These are phyloP conservation scores for Sebastes fasciatus DNA, from an alignment of 2,113 vertebrate genomes.

Conservation along the genomic window DNA sequence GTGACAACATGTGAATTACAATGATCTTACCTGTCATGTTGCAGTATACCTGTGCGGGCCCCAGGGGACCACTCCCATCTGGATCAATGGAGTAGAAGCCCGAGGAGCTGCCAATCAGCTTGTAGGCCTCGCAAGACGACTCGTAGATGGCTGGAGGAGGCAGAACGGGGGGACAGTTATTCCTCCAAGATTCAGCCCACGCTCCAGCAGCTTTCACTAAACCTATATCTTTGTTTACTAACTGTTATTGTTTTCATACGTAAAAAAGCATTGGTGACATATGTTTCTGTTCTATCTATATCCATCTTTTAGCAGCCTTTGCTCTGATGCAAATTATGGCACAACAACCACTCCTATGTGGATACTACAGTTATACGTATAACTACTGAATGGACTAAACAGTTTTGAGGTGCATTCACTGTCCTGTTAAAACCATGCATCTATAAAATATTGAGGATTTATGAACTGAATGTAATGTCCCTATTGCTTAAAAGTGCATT, in stretches of 20 bases:
- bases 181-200: constrained; percentile 19
- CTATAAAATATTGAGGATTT: not conserved
- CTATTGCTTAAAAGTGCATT: not conserved
- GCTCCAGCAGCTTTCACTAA: not conserved
- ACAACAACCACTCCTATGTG: not conserved
- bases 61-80: constrained; percentile 94
- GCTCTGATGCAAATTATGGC: not conserved
- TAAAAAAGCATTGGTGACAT: not conserved
- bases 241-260: constrained; percentile 5
- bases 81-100: constrained; percentile 95
- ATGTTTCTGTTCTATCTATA: not conserved
- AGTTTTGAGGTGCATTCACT: not conserved
- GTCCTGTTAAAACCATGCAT: not conserved
- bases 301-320: too few species aligned
- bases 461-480: not conserved
- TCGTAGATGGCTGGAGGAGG: constrained; percentile 90
- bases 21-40: constrained; percentile 93
- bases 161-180: constrained; percentile 15
- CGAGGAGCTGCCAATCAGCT: constrained; percentile 90
- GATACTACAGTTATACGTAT: not conserved
- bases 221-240: constrained; percentile 22
- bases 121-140: constrained; percentile 93
- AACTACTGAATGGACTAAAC: not conserved
- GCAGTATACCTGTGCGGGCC: constrained; percentile 91
- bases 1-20: constrained; percentile 39